Percentiles rank a stretch among this genome's conserved stretches.
These are phyloP conservation scores for Siderastrea radians DNA, from an alignment of 92 coral and sea anemone species.

Conservation along the genomic window DNA sequence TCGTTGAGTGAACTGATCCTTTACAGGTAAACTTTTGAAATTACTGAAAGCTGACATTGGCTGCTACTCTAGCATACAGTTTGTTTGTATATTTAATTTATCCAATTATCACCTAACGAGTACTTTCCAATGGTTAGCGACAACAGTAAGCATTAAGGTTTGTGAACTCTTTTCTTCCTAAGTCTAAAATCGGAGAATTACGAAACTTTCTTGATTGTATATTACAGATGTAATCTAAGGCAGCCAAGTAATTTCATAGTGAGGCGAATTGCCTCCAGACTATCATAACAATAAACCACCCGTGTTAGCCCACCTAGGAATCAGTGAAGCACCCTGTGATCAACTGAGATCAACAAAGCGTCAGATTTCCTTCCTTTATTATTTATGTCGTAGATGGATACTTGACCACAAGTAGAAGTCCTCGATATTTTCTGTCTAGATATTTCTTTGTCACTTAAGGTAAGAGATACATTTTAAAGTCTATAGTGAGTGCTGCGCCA, in stretches of 20 bases:
- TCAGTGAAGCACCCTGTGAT: not conserved
- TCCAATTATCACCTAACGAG: no score
- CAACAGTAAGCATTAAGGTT: no score
- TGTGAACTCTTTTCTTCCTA: no score
- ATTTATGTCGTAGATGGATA: slow-evolving; percentile 9
- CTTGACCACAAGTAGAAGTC: slow-evolving; percentile 11
- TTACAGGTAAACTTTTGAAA: no score
- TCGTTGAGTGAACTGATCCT: no score
- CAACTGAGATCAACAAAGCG: not conserved
- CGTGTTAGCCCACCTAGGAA: not conserved
- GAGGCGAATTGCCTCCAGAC: not conserved
- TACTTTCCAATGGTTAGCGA: no score
- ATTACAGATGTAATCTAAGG: slow-evolving; percentile 13
- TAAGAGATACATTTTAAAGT: not conserved
- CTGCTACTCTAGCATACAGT: no score
- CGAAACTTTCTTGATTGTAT: not conserved
- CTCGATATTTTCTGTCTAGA: not conserved
- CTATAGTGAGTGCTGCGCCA: no score
- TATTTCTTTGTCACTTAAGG: not conserved
- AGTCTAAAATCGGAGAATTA: not conserved
- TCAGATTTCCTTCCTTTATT: not conserved
- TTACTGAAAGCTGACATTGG: no score
- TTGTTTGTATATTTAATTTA: no score
- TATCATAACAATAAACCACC: slow-evolving; percentile 20
- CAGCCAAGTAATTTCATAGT: not conserved